phyloP scores from a whole-genome alignment of 1,140 invertebrate species.

The Solenopsis fugax region DNA sequence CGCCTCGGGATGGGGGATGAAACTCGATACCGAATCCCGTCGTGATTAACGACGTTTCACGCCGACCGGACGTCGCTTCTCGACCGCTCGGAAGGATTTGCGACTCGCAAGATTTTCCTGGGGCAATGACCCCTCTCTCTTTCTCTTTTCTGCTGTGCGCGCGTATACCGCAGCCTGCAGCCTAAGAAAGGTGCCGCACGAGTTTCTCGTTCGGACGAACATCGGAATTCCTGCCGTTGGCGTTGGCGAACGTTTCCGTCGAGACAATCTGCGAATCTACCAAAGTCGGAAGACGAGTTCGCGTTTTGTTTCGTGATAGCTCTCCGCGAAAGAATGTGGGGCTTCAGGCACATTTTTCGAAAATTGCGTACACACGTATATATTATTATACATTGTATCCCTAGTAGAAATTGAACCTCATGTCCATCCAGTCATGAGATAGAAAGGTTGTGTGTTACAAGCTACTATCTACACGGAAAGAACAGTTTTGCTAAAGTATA shows the following conservation, averaged over 20 bases:
- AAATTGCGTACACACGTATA: not conserved
- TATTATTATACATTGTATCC: not conserved
- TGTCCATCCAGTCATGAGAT: no score
- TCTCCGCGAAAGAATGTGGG: constrained; percentile 12
- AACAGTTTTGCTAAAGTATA: no score
- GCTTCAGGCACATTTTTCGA: constrained; percentile 27
- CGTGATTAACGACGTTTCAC: constrained; percentile 85
- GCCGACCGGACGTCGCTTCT: constrained; percentile 81
- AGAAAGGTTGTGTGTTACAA: no score
- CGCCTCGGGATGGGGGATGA: constrained; percentile 78
- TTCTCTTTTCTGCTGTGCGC: constrained; percentile 24
- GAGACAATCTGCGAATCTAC: constrained; percentile 75
- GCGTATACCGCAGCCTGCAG: constrained; percentile 55
- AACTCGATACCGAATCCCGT: constrained; percentile 85
- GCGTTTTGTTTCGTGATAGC: constrained; percentile 59
- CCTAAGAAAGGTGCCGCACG: constrained; percentile 67
- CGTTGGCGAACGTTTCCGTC: constrained; percentile 70
- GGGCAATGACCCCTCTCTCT: constrained; percentile 78
- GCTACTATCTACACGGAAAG: no score
- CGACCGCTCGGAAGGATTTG: constrained; percentile 81
- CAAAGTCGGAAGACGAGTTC: constrained; percentile 71
- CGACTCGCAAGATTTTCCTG: constrained; percentile 82
- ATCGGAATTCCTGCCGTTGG: constrained; percentile 70
- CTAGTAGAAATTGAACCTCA: no score
- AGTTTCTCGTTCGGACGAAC: constrained; percentile 71